Base-by-base conservation (phyloP, 2,113 vertebrate genomes). In the Columba janthina region DNA sequence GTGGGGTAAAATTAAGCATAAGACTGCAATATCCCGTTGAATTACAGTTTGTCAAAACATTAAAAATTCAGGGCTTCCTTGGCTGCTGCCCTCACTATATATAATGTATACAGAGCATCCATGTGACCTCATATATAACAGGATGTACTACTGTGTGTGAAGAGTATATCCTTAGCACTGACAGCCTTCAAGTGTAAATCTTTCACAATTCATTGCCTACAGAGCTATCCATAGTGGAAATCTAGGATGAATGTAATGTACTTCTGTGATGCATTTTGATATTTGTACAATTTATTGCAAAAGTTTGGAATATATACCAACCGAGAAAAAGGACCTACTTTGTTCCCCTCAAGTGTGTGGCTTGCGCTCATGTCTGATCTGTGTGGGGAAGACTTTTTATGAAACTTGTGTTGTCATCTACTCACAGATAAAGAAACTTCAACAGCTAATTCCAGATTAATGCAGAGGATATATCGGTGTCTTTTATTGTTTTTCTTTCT, bases 71-170 rank as follows among this genome's bases (percentile, higher is more conserved):
- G 60, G 10, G 8, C 13, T 71, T 25, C 17, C 19, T 66, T 42
- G 29, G 58, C 11, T 50, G 13, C 32, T 77, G 53, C 34, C 29
- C 50, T 76, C 3, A 38, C 5, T 60, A 18, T 20, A 17, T 64
- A 14, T 51, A 9, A 28, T n/a, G 18, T 13, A 4, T 0, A 17
- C 36, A 84, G 65, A 88, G 11, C 25, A 15, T 46, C 29, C 7
- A 0, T 2, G 40, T 25, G 61, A 12, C 38, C 15, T 46, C 44
- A 46, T 46, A 4, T 3, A 2, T 32, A 31, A 14, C 11, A 69
- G 77, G 51, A n/a, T 12, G 28, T 38, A 9, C 48, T 28, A 9
- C 48, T 28, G 9, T 24, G 20, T 34, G 18, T 50, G 46, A 18
- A 69, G 26, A 90, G 4, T 6, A 2, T 38, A 17, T 61, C 54